Conservation (phyloP, 2,888 invertebrate genomes). For the Oxystoma pomonae region DNA sequence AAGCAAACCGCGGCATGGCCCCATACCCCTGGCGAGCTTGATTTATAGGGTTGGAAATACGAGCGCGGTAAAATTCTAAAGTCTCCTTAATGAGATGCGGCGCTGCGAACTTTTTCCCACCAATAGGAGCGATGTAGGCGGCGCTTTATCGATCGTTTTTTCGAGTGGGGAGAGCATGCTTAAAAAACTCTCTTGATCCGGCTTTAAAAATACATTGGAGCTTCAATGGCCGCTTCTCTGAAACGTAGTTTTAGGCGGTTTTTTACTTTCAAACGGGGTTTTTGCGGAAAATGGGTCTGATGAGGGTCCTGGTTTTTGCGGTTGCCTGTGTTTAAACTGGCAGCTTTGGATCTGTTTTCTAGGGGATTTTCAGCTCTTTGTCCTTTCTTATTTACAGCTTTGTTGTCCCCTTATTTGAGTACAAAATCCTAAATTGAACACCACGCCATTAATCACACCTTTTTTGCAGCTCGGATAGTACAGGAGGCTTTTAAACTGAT, state of each 20-base stretch:
- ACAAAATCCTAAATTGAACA: too few species aligned
- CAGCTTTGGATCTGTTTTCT: conserved; percentile 42
- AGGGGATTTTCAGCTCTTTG: conserved; percentile 40
- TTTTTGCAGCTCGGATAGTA: too few species aligned
- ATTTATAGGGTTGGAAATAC: conserved; percentile 46
- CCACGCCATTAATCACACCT: not conserved
- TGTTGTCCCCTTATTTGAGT: conserved; percentile 18
- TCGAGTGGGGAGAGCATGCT: conserved; percentile 40
- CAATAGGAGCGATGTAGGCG: conserved; percentile 43
- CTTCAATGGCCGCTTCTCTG: conserved; percentile 46
- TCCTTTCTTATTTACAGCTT: conserved; percentile 40
- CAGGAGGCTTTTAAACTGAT: too few species aligned
- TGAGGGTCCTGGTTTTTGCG: conserved; percentile 38
- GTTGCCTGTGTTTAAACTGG: conserved; percentile 42
- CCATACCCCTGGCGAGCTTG: conserved; percentile 34
- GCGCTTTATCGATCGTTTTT: conserved; percentile 39
- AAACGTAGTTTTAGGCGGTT: conserved; percentile 45
- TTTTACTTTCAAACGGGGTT: conserved; percentile 34
- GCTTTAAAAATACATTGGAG: conserved; percentile 48
- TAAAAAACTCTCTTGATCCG: conserved; percentile 44
- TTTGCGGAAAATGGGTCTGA: conserved; percentile 45
- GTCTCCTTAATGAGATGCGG: conserved; percentile 49
- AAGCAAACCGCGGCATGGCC: conserved; percentile 21
- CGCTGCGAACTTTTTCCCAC: conserved; percentile 46
- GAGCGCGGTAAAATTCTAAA: conserved; percentile 46